Percentiles rank a stretch among this genome's conserved stretches.
phyloP scores from a whole-genome alignment of 2,888 invertebrate species.

The Apeira syringaria region DNA sequence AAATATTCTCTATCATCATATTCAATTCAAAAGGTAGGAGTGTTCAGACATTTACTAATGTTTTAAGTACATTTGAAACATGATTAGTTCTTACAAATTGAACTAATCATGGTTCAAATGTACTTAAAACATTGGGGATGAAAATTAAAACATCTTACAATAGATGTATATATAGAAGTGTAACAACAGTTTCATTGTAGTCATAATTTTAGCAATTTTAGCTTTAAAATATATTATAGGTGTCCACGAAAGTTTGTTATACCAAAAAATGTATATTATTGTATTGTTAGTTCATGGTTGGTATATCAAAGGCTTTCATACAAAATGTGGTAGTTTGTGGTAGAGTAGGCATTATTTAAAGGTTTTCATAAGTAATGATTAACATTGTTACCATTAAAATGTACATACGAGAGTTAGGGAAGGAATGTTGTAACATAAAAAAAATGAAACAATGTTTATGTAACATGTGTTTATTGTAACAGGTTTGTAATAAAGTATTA shows the following conservation, averaged over 20 bases:
- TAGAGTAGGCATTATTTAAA: slow-evolving; percentile 64
- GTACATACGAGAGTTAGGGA: slow-evolving; percentile 55
- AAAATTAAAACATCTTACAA: too few relatives aligned
- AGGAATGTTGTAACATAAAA: slow-evolving; percentile 37
- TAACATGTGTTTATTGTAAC: slow-evolving; percentile 31
- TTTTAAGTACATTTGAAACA: too few relatives aligned
- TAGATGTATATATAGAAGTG: slow-evolving; percentile 33
- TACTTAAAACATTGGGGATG: too few relatives aligned
- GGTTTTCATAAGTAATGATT: slow-evolving; percentile 49
- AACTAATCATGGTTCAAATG: too few relatives aligned
- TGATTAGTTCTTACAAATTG: too few relatives aligned
- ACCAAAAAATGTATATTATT: slow-evolving; percentile 80
- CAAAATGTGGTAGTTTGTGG: slow-evolving; percentile 69
- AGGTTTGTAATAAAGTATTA: slow-evolving; percentile 74
- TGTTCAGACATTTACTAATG: too few relatives aligned
- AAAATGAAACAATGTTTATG: slow-evolving; percentile 36
- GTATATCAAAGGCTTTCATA: slow-evolving; percentile 68
- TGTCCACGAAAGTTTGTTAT: slow-evolving; percentile 67
- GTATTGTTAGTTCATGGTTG: slow-evolving; percentile 70
- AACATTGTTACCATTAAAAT: slow-evolving; percentile 71
- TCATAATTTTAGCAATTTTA: slow-evolving; percentile 72
- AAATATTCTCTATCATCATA: not conserved
- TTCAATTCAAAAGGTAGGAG: not conserved
- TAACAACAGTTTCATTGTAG: slow-evolving; percentile 66
- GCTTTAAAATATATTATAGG: slow-evolving; percentile 71